Base-by-base conservation (phyloP, 2,888 invertebrate genomes). In the Charanyca ferruginea region DNA sequence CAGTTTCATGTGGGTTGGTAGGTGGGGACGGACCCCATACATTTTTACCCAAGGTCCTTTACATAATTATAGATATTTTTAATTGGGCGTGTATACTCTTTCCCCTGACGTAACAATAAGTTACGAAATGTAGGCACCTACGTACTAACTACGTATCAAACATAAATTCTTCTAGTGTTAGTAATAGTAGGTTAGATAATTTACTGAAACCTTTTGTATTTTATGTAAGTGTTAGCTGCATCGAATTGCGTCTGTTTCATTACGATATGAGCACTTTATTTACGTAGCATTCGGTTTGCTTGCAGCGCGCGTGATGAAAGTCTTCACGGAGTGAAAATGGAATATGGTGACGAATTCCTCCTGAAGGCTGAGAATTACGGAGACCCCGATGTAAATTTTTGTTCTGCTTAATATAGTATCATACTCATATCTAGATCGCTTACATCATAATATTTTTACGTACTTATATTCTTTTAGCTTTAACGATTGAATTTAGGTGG, bases 281-380 rank as follows among this genome's bases (percentile, higher is more conserved):
- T 51, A 61, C 11, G 2, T 38, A 47, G 23, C 16, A 61, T 69
- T 70, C 32, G 38, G 58, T 73, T 73, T 55, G 66, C 55, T 86
- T 85, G 48, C 83, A 94, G 94, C 72, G 80, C 89, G 41, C 49
- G 63, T 23, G 88, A 91, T 72, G 90, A 90, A 81, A 85, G 71
- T 58, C 67, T 87, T 49, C 85, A 65, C 57, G 94, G 93, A 3
- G 86, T 83, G 41, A 92, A 94, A 89, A 83, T 94, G 87, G 92
- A 91, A 70, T 95, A 94, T 68, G 94, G 94, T 13, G 95, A 95
- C 66, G 95, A 95, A 79, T 95, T 95, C 77, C 82, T 94, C 49
- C 80, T 95, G 64, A 88, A 77, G 73, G 92, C 93, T 23, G 95
- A 93, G 82, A 95, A 95, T 86, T 95, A 95, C 73, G 94, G 90